Base-by-base conservation (phyloP, 2,113 vertebrate genomes). In the Anseranas semipalmata region DNA sequence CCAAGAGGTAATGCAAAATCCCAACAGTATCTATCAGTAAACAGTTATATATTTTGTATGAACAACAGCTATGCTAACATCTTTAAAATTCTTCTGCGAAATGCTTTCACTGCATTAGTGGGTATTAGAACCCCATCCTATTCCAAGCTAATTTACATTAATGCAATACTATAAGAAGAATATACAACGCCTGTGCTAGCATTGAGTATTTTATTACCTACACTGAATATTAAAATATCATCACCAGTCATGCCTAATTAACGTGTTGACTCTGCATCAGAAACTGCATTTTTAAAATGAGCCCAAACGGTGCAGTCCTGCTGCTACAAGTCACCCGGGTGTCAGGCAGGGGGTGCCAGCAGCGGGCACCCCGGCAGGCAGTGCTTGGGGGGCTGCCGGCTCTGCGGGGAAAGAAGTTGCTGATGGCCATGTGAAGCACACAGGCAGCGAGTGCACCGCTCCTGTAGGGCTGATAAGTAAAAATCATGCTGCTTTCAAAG, bases 291-390 rank as follows among this genome's bases (percentile, higher is more conserved):
- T 45, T 22, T 74, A n/a, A 56, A 63, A 39, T 1, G 22, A 1
- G 2, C 19, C 28, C 41, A 58, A 9, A 18, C 1, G 0, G 6
- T 3, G n/a, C 0, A 3, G 27, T 22, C 10, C n/a, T 43, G 33
- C 39, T 0, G 1, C 28, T 7, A 24, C 1, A 13, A 10, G 50
- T 16, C 4, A 24, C 10, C 0, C 2, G 1, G 0, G 2, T 15
- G 50, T 48, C n/a, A 5, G 48, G 41, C 1, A 0, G 37, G 37
- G 10, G 33, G 35, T 7, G 27, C 22, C 22, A 15, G 45, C 43
- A 24, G 43, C 25, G 66, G 22, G 45, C 43, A 10, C 2, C 15
- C 2, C 0, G 1, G 37, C 50, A 19, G 22, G 45, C 78, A 53
- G 66, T 2, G 4, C 45, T 27, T 1, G 7, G 43, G 50, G 8